Evolutionary conservation across 1,140 invertebrate species (phyloP).

Genomic region (Cyclargus thomasi): DNA sequence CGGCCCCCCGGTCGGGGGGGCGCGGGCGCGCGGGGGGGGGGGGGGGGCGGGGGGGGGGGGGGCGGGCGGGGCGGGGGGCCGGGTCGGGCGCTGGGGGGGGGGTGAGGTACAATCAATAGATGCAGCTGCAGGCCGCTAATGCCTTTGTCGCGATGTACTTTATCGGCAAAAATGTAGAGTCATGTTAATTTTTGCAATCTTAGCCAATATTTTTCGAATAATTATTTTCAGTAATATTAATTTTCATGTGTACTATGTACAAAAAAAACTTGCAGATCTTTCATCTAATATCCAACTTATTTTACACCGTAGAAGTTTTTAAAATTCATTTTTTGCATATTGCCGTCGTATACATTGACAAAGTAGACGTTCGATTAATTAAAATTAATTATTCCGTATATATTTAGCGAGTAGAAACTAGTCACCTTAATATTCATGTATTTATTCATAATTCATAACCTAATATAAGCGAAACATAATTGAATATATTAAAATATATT

Average conservation of each 20-base stretch:
- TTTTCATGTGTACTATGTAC: no score
- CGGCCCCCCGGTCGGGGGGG: conserved; percentile 16
- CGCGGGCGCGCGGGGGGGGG: conserved; percentile 16
- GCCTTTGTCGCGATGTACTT: conserved; percentile 19
- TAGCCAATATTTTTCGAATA: not conserved
- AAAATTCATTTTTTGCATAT: not conserved
- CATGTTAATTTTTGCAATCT: conserved; percentile 4
- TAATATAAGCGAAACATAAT: not conserved
- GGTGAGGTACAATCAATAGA: conserved; percentile 40
- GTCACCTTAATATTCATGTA: conserved; percentile 1
- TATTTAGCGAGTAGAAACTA: not conserved
- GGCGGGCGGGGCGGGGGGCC: no score
- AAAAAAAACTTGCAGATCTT: no score
- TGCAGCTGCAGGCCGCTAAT: conserved; percentile 35
- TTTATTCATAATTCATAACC: conserved; percentile 3
- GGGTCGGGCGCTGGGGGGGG: not conserved
- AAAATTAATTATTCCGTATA: not conserved
- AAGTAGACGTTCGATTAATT: not conserved
- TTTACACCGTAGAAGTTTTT: no score
- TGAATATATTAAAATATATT: not conserved
- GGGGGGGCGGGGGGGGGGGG: conserved; percentile 14
- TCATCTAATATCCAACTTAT: no score
- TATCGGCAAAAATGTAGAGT: conserved; percentile 4
- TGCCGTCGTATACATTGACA: not conserved
- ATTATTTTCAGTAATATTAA: no score